These are phyloP conservation scores for Halisarca cf. caerulea DNA, from an alignment of 37 sponge, comb jelly and placozoan genomes.

Conservation along the genomic window DNA sequence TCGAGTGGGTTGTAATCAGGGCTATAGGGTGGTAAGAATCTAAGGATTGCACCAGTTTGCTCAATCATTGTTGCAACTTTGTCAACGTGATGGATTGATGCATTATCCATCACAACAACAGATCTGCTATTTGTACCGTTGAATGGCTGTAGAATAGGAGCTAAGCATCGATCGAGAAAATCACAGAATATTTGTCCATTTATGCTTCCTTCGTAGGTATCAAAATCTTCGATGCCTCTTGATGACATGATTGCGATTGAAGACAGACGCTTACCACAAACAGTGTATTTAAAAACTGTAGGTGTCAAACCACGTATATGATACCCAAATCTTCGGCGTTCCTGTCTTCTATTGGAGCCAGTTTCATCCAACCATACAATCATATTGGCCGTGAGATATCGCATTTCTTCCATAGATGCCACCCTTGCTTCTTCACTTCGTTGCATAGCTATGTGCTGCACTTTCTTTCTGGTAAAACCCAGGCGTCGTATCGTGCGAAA, in stretches of 20 bases:
- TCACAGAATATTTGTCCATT: conserved; percentile 35
- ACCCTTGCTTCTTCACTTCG: no score
- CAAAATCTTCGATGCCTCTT: conserved; percentile 32
- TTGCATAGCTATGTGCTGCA: no score
- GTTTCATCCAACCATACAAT: conserved; percentile 54
- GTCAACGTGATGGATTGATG: conserved; percentile 39
- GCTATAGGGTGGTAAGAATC: conserved; percentile 37
- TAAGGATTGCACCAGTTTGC: conserved; percentile 2
- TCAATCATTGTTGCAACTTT: conserved; percentile 4
- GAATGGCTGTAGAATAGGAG: conserved; percentile 38
- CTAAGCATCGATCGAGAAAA: conserved; percentile 25
- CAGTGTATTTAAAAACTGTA: background rate
- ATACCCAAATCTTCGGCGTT: conserved; percentile 31
- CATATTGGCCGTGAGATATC: no score
- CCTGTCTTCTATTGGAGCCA: conserved; percentile 21
- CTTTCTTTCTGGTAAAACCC: no score
- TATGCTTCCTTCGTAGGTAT: conserved; percentile 21
- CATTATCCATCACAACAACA: conserved; percentile 48
- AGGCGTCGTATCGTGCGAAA: no score
- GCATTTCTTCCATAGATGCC: no score
- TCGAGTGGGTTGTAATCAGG: conserved; percentile 40
- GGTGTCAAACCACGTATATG: conserved; percentile 39
- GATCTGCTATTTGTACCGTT: conserved; percentile 30
- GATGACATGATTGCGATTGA: conserved; percentile 34
- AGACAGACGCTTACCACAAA: conserved; percentile 20